Percentiles rank a stretch among this genome's conserved stretches.
Conservation (phyloP, 2,113 vertebrate species). For the Tragelaphus buxtoni region DNA sequence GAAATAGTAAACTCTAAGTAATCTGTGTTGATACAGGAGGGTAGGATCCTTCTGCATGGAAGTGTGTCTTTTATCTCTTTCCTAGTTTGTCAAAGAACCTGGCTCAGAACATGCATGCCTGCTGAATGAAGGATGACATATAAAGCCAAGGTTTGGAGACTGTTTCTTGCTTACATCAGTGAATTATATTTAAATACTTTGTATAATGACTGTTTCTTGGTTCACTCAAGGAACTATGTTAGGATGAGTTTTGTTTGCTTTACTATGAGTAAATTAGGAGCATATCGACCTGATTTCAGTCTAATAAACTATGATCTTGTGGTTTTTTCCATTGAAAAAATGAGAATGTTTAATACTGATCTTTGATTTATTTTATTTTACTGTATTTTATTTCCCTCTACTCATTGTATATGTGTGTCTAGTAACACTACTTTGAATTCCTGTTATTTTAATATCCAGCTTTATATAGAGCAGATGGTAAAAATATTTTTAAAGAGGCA, state of each 20-base stretch:
- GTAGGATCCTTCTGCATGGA: neutral
- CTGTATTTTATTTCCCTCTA: neutral
- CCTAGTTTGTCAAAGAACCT: neutral
- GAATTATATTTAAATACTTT: neutral
- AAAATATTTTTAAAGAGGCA: conserved; percentile 43
- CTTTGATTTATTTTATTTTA: neutral
- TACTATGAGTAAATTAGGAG: neutral
- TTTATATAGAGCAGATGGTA: conserved; percentile 33
- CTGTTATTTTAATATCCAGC: neutral
- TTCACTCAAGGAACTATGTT: neutral
- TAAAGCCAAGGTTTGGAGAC: neutral
- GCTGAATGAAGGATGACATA: neutral
- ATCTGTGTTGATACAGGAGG: neutral
- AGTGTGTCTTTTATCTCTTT: neutral
- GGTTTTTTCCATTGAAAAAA: neutral
- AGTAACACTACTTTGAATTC: neutral
- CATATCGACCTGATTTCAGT: neutral
- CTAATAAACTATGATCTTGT: neutral
- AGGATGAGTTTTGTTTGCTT: neutral
- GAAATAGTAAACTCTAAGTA: neutral
- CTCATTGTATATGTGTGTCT: neutral
- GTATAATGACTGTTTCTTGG: neutral
- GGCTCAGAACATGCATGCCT: neutral
- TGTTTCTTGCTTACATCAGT: neutral
- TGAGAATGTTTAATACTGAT: neutral